Percentiles rank a stretch among this genome's conserved stretches.
These are phyloP conservation scores for Euglossa dilemma DNA, from an alignment of 1,140 invertebrate genomes.

Conservation along the genomic window DNA sequence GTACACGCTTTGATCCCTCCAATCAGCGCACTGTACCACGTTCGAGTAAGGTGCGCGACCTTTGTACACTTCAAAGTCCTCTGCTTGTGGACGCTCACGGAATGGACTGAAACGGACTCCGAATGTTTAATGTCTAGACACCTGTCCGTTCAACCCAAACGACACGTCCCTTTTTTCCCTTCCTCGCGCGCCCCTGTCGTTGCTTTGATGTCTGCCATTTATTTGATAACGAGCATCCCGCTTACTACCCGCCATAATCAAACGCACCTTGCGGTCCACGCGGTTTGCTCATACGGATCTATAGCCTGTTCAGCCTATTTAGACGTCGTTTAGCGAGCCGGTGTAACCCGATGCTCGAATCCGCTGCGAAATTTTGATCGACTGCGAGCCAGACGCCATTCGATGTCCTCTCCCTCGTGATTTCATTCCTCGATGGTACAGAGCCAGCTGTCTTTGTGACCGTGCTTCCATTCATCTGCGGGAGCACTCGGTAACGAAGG, in stretches of 20 bases:
- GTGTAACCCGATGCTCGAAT: not conserved
- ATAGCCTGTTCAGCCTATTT: not conserved
- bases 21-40: constrained; percentile 64
- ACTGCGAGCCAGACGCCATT: no score
- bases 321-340: no score
- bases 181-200: not conserved
- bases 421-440: not conserved
- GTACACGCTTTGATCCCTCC: constrained; percentile 66
- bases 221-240: constrained; percentile 4
- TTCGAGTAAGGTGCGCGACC: constrained; percentile 59
- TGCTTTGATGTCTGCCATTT: constrained; percentile 24
- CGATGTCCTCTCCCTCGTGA: not conserved
- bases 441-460: no score
- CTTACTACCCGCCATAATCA: not conserved
- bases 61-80: constrained; percentile 61
- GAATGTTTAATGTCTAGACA: constrained; percentile 60
- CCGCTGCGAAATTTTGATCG: no score
- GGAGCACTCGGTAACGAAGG: no score
- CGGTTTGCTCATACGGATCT: not conserved
- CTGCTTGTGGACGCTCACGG: constrained; percentile 25
- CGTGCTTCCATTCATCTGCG: no score
- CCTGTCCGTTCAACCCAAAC: constrained; percentile 11
- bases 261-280: not conserved
- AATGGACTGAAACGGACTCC: constrained; percentile 50
- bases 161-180: not conserved